Conservation (phyloP, 1,140 invertebrate species). For the Orchestia grillus region DNA sequence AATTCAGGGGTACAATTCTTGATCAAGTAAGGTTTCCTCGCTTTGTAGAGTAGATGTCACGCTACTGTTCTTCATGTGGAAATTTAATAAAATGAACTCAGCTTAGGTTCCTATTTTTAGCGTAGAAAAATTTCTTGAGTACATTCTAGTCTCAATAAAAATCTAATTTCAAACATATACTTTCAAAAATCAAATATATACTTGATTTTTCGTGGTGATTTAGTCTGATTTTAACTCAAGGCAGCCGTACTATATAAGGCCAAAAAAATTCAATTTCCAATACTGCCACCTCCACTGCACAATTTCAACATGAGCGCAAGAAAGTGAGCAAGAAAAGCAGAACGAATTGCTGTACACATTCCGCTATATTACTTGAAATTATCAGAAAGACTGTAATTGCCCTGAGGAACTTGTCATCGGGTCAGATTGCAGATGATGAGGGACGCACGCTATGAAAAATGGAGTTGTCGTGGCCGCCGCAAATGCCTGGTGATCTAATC, state of each 20-base stretch:
- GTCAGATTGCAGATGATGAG: background rate
- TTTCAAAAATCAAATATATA: no score
- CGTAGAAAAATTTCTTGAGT: background rate
- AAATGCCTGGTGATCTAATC: conserved; percentile 41
- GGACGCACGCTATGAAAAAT: conserved; percentile 17
- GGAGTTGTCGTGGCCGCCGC: conserved; percentile 26
- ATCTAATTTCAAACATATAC: background rate
- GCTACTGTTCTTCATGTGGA: background rate
- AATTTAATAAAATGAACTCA: background rate
- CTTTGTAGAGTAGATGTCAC: background rate
- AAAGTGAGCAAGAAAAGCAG: background rate
- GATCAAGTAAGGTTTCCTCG: background rate
- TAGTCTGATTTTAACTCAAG: background rate
- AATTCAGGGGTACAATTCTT: background rate
- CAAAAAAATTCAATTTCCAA: background rate
- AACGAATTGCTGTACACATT: conserved; percentile 4
- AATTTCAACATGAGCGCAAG: background rate
- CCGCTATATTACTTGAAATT: conserved; percentile 1
- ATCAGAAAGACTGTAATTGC: background rate
- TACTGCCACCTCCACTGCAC: background rate
- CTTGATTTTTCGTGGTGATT: no score
- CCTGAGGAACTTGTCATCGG: background rate
- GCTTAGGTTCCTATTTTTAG: background rate
- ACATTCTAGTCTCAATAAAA: background rate
- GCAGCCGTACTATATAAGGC: background rate